Percentiles rank a stretch among this genome's conserved stretches.
Conservation (phyloP, 2,797 vertebrate genomes). For the Otus scops region DNA sequence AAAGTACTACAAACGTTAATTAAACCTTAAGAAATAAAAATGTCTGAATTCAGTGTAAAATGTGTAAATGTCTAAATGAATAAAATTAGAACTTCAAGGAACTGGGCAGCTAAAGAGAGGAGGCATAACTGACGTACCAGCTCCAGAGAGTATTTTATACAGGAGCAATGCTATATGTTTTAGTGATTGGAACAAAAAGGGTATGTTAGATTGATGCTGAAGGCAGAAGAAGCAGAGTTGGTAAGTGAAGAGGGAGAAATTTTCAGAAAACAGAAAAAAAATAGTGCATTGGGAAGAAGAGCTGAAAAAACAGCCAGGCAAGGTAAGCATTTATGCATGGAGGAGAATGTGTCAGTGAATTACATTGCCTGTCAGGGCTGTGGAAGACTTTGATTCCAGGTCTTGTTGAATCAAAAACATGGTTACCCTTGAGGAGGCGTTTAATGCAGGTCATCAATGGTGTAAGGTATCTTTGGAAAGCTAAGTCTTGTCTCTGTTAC, state of each 20-base stretch:
- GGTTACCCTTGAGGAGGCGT: neutral
- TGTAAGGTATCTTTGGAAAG: neutral
- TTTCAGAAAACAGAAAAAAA: neutral
- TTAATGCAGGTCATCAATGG: neutral
- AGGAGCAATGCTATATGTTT: neutral
- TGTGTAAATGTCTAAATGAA: neutral
- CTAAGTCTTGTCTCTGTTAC: neutral
- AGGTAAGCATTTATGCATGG: neutral
- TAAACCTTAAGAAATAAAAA: neutral
- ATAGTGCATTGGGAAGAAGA: neutral
- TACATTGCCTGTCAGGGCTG: neutral
- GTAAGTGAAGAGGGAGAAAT: neutral
- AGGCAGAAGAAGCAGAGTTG: neutral
- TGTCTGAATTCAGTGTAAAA: neutral
- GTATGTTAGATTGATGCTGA: neutral
- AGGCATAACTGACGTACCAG: neutral
- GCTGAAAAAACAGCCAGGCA: neutral
- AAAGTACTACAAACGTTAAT: neutral
- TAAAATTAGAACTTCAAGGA: neutral
- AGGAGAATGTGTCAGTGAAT: neutral
- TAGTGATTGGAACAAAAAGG: neutral
- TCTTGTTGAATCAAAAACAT: neutral
- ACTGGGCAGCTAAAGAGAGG: neutral
- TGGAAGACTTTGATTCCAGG: neutral
- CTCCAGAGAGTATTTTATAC: neutral